Conservation (phyloP, 2,888 invertebrate genomes). For the Lithophane leautieri region DNA sequence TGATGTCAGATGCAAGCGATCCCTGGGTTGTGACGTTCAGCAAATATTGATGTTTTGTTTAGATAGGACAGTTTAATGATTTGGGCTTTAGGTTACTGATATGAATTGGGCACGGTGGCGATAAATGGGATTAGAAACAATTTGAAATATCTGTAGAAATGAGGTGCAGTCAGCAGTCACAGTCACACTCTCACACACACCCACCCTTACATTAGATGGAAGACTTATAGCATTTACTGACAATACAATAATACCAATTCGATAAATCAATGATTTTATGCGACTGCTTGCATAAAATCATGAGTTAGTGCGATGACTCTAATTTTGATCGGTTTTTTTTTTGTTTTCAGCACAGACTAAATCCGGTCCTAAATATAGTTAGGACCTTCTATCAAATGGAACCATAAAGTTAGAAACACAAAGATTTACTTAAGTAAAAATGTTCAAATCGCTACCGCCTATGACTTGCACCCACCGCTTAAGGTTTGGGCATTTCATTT, state of each 20-base stretch:
- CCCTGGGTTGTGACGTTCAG: constrained; percentile 20
- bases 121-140: not conserved
- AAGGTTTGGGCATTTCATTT: constrained; percentile 46
- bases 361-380: not conserved
- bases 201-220: not conserved
- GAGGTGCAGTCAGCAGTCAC: not conserved
- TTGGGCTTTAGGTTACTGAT: not conserved
- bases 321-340: not conserved
- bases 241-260: too few species aligned
- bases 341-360: not conserved
- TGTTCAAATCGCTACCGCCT: constrained; percentile 22
- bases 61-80: constrained; percentile 12
- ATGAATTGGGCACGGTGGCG: not conserved
- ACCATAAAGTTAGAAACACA: not conserved
- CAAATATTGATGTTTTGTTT: constrained; percentile 36
- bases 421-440: too few species aligned
- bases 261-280: too few species aligned
- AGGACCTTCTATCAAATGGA: not conserved
- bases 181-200: too few species aligned
- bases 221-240: not conserved
- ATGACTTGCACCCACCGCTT: not conserved
- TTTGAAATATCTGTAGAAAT: not conserved
- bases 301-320: not conserved
- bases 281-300: too few species aligned
- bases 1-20: constrained; percentile 46